Percentiles rank a stretch among this genome's conserved stretches.
Conservation (phyloP, 2,888 invertebrate species). For the Eubasilissa splendida region DNA sequence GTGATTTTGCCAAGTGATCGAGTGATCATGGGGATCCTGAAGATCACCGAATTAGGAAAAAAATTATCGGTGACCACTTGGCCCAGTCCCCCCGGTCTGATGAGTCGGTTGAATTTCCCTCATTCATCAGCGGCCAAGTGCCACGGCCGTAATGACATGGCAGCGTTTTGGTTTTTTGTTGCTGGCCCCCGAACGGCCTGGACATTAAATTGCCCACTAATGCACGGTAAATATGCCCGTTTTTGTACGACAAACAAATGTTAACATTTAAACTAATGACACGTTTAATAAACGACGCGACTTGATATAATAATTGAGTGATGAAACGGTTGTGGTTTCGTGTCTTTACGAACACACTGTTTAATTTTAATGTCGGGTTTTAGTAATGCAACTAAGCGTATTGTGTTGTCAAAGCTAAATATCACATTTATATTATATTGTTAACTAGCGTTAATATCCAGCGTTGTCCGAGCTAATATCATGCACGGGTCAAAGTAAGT, state of each 20-base stretch:
- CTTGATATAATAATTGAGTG: constrained; percentile 32
- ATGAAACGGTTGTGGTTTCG: constrained; percentile 36
- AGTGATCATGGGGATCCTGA: no score
- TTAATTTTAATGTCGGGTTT: background rate
- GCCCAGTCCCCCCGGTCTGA: no score
- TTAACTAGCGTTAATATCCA: no score
- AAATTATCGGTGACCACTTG: no score
- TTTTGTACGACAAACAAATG: constrained; percentile 30
- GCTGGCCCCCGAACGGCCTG: background rate
- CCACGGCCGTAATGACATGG: no score
- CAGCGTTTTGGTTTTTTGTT: constrained; percentile 31
- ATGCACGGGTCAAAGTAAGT: no score
- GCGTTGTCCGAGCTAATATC: no score
- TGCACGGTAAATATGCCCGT: constrained; percentile 18
- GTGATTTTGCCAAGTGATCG: no score
- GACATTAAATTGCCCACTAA: constrained; percentile 19
- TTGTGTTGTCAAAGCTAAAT: no score
- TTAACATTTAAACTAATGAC: constrained; percentile 30
- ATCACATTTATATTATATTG: no score
- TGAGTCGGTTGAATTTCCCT: background rate
- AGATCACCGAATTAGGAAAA: no score
- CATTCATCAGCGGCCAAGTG: background rate
- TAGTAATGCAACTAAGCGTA: no score
- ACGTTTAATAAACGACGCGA: constrained; percentile 5
- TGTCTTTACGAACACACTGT: background rate